Percentiles rank a stretch among this genome's conserved stretches.
phyloP scores from a whole-genome alignment of 2,797 vertebrate genomes.

The Acrossocheilus wenchowensis region DNA sequence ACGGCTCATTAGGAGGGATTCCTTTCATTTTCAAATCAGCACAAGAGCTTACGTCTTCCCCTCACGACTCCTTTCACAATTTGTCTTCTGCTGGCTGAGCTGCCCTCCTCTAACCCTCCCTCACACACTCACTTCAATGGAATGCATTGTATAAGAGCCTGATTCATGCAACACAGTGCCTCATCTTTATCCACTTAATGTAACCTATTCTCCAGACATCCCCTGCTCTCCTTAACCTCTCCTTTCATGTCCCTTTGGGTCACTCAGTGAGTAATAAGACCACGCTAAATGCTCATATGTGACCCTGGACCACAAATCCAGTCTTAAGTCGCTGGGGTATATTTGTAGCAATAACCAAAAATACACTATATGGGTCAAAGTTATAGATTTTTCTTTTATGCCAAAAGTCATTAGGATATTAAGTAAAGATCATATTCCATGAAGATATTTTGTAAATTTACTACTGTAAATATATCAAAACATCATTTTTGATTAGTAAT shows the following conservation, averaged over 20 bases:
- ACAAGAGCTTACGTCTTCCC: neutral
- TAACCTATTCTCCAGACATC: neutral
- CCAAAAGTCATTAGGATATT: too few relatives aligned
- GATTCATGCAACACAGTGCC: conserved; percentile 24
- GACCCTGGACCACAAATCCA: too few relatives aligned
- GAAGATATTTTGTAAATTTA: too few relatives aligned
- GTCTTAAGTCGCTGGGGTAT: too few relatives aligned
- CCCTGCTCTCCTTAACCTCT: neutral
- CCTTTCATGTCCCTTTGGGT: conserved; percentile 1
- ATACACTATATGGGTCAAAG: too few relatives aligned
- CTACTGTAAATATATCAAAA: too few relatives aligned
- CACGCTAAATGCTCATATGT: conserved; percentile 13
- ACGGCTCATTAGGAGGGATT: conserved; percentile 2
- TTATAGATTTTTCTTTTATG: too few relatives aligned
- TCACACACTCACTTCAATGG: neutral
- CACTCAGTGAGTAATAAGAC: neutral
- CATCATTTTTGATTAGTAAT: too few relatives aligned
- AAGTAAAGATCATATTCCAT: too few relatives aligned
- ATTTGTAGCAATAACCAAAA: too few relatives aligned
- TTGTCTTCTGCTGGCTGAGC: neutral
- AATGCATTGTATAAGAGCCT: conserved; percentile 28
- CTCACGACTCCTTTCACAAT: neutral
- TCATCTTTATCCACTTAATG: neutral
- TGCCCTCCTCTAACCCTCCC: neutral
- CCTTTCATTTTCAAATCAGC: conserved; percentile 4